Base-by-base conservation (phyloP, 53 echinoderm and acorn worm species). In the Echinarachnius parma region DNA sequence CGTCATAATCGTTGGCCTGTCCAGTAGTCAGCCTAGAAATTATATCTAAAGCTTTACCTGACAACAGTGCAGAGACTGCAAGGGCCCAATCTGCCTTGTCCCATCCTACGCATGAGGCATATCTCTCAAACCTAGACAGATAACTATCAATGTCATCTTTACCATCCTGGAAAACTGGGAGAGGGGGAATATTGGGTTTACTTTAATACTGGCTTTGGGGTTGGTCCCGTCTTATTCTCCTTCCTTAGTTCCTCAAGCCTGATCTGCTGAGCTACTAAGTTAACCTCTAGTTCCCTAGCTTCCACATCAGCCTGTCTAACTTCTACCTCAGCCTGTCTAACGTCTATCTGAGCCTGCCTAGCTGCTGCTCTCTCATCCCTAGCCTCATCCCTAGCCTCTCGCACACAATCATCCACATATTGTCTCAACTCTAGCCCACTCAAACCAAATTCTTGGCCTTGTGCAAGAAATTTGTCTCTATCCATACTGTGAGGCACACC, bases 61-160 rank as follows among this genome's bases (percentile, higher is more conserved):
- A 81, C 1, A 80, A 48, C 46, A 84, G 48, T 25, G 89, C 79
- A 63, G 76, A 84, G 4, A 84, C 27, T 32, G 75, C 53, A 4
- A 54, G 60, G 23, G 77, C 77, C 84, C 89, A 84, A 18, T 71
- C 74, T 53, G 47, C 28, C 34, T 48, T 66, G 34, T 76, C 78
- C 61, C 63, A 81, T 22, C 61, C 78, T 35, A 72, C 58, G 22
- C 39, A 28, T 10, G 48, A 52, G 31, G 80, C 80, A 78, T 78
- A 81, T 64, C 74, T 64, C 50, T 85, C 78, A 65, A 89, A 81
- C 18, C 85, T 70, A 49, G 48, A 69, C 14, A 89, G 45, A 28
- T 84, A 85, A 21, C 78, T 76, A 66, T 89, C 85, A 21, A 81
- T 74, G 27, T 84, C 84, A 48, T 89, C 84, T 21, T 60, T 66